Percentiles rank a stretch among this genome's conserved stretches.
Conservation (phyloP, 2,113 vertebrate species). For the Acanthisitta chloris region DNA sequence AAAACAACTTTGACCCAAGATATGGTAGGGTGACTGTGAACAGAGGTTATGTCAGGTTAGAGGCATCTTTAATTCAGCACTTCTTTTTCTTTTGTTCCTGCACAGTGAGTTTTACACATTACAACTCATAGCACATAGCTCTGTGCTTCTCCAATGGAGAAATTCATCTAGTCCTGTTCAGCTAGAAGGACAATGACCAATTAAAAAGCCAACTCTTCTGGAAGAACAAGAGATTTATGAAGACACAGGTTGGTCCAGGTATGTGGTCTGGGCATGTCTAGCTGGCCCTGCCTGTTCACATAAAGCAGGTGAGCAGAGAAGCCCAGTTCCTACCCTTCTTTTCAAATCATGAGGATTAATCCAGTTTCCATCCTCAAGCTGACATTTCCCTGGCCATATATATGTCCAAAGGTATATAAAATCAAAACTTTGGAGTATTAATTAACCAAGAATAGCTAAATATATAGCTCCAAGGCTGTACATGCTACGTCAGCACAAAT, state of each 20-base stretch:
- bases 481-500: neutral
- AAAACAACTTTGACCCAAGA: neutral
- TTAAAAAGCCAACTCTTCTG: neutral
- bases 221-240: neutral
- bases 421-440: neutral
- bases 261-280: neutral
- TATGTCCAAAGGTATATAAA: neutral
- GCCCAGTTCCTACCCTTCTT: neutral
- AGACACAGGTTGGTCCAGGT: neutral
- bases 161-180: neutral
- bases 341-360: neutral
- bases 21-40: neutral
- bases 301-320: neutral
- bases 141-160: neutral
- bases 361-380: neutral
- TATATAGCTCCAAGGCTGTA: neutral
- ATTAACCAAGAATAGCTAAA: neutral
- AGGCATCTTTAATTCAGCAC: neutral
- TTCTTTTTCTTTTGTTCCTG: neutral
- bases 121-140: neutral
- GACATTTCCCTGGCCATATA: neutral
- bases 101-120: neutral
- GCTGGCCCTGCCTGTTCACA: neutral
- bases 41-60: neutral
- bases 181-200: neutral